phyloP scores from a whole-genome alignment of 2,888 invertebrate species.

The Caenorhabditis plicata region DNA sequence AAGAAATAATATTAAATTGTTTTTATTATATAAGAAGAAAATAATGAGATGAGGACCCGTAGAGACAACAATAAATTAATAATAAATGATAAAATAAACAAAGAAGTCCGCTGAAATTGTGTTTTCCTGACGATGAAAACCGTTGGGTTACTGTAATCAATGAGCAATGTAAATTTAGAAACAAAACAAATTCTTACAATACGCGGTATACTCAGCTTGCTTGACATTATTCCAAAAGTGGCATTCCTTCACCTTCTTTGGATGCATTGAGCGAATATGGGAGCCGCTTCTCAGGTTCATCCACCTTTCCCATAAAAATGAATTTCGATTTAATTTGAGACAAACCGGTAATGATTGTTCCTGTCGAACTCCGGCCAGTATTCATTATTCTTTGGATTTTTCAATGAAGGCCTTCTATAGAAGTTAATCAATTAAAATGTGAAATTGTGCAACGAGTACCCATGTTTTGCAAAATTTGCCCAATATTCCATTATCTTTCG shows the following conservation, averaged over 20 bases:
- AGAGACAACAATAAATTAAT: conserved; percentile 1
- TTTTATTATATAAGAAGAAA: background rate
- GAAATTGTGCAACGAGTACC: conserved; percentile 34
- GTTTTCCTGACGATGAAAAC: conserved; percentile 9
- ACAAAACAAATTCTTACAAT: conserved; percentile 37
- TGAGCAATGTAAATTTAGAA: background rate
- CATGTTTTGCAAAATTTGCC: conserved; percentile 56
- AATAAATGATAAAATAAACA: conserved; percentile 5
- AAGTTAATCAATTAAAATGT: background rate
- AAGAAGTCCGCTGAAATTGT: background rate
- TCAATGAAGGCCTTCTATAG: conserved; percentile 43
- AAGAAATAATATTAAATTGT: no score
- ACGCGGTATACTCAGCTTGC: conserved; percentile 61
- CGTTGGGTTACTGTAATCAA: conserved; percentile 37
- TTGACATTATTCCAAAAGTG: conserved; percentile 56
- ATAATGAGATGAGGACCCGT: background rate
- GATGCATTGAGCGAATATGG: conserved; percentile 50
- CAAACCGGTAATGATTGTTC: no score
- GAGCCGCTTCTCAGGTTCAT: conserved; percentile 59
- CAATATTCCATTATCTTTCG: conserved; percentile 62
- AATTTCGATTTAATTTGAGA: no score
- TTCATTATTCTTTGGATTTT: conserved; percentile 32
- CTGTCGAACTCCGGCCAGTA: conserved; percentile 61
- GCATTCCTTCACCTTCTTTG: conserved; percentile 51
- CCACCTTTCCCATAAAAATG: conserved; percentile 39